phyloP scores from a whole-genome alignment of 1,140 invertebrate species.

The Idris sp. region DNA sequence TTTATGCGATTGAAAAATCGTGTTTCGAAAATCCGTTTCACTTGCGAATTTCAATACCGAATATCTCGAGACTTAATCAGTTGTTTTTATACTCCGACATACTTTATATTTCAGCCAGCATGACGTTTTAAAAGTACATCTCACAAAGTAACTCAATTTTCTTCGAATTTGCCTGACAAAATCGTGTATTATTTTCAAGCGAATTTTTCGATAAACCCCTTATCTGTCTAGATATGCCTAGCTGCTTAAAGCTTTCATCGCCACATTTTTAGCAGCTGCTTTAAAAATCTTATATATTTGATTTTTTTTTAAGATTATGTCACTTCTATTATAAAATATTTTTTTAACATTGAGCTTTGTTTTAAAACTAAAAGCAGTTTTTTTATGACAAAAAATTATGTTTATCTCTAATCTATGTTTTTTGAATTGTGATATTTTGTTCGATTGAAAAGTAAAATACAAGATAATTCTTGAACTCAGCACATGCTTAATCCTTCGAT shows the following conservation, averaged over 20 bases:
- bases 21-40: no score
- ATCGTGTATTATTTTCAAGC: constrained; percentile 60
- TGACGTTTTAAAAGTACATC: constrained; percentile 38
- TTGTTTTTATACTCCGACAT: constrained; percentile 6
- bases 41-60: no score
- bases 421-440: no score
- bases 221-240: constrained; percentile 49
- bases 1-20: no score
- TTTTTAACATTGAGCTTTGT: no score
- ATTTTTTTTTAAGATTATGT: constrained; percentile 37
- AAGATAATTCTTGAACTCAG: no score
- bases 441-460: no score
- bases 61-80: no score
- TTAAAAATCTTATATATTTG: constrained; percentile 31
- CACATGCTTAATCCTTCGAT: constrained; percentile 19
- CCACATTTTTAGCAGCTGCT: constrained; percentile 22
- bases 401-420: no score
- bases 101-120: not conserved
- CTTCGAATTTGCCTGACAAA: constrained; percentile 53
- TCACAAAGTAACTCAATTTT: constrained; percentile 52
- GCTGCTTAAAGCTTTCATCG: constrained; percentile 28
- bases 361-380: no score
- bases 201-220: constrained; percentile 56
- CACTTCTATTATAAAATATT: no score
- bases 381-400: no score